These are phyloP conservation scores for Tetheella fluctuosa DNA, from an alignment of 2,888 invertebrate species.

Conservation along the genomic window DNA sequence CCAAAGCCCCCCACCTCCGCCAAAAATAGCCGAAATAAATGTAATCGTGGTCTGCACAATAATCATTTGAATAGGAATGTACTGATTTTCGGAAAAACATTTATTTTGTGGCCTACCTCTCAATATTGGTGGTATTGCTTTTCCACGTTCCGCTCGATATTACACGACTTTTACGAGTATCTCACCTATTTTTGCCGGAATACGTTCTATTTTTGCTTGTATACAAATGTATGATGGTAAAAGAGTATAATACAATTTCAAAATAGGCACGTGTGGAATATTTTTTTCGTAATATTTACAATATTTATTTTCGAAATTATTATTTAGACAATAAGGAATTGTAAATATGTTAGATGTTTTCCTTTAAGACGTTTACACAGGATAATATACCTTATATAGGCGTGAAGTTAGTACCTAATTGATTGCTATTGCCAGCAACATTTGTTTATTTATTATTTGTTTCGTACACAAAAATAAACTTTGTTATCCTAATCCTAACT, in stretches of 20 bases:
- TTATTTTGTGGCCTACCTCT: slow-evolving; percentile 36
- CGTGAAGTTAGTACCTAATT: too few relatives aligned
- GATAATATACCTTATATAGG: background rate
- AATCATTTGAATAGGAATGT: slow-evolving; percentile 82
- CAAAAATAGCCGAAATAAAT: slow-evolving; percentile 71
- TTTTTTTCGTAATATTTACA: slow-evolving; percentile 1
- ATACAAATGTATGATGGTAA: slow-evolving; percentile 1
- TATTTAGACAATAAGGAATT: background rate
- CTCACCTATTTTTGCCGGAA: slow-evolving; percentile 36
- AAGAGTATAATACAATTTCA: slow-evolving; percentile 7
- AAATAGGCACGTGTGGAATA: slow-evolving; percentile 12
- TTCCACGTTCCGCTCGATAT: slow-evolving; percentile 32
- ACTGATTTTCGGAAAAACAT: slow-evolving; percentile 68
- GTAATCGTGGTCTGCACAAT: slow-evolving; percentile 76
- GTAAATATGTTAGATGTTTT: background rate
- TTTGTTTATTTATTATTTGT: too few relatives aligned
- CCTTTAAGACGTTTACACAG: background rate
- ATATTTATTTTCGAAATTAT: background rate
- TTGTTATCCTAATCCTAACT: too few relatives aligned
- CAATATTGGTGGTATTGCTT: slow-evolving; percentile 33
- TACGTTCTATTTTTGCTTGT: slow-evolving; percentile 22
- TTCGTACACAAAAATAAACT: too few relatives aligned
- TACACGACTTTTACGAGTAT: slow-evolving; percentile 41
- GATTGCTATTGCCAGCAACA: background rate
- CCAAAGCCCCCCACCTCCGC: slow-evolving; percentile 38